These are phyloP conservation scores for Coleophora deauratella DNA, from an alignment of 2,888 invertebrate species.

Conservation along the genomic window DNA sequence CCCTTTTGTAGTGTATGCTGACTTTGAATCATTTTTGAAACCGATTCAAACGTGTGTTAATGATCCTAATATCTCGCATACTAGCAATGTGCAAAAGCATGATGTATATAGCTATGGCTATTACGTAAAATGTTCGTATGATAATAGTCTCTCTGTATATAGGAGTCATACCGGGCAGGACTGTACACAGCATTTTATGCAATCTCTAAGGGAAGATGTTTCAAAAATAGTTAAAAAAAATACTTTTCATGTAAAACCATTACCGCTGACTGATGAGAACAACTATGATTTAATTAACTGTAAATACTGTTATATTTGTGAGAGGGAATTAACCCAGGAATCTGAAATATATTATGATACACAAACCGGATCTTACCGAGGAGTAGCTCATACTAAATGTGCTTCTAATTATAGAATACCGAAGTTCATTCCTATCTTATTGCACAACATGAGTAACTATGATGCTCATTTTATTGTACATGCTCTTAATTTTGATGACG, in stretches of 20 bases:
- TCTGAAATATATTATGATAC: slow-evolving; percentile 3
- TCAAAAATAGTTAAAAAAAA: no score
- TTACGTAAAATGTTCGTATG: slow-evolving; percentile 24
- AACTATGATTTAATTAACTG: no score
- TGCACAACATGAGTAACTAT: slow-evolving; percentile 8
- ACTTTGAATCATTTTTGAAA: slow-evolving; percentile 21
- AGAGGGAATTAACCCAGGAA: background rate
- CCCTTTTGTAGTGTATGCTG: slow-evolving; percentile 20
- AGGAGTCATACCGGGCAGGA: slow-evolving; percentile 20
- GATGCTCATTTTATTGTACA: slow-evolving; percentile 22
- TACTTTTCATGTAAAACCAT: no score
- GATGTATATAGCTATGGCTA: slow-evolving; percentile 25
- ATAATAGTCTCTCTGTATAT: slow-evolving; percentile 20
- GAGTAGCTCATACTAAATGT: slow-evolving; percentile 3
- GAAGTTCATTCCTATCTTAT: slow-evolving; percentile 3
- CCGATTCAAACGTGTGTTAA: slow-evolving; percentile 18
- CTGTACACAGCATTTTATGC: slow-evolving; percentile 4
- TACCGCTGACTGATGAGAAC: no score
- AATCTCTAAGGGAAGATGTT: no score
- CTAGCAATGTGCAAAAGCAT: slow-evolving; percentile 20
- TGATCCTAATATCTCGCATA: slow-evolving; percentile 16
- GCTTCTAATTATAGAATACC: slow-evolving; percentile 1
- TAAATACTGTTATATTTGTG: slow-evolving; percentile 3
- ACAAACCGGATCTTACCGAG: slow-evolving; percentile 3
- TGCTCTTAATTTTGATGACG: slow-evolving; percentile 19